Conservation (phyloP, 1,140 invertebrate species). For the Diabrotica virgifera region DNA sequence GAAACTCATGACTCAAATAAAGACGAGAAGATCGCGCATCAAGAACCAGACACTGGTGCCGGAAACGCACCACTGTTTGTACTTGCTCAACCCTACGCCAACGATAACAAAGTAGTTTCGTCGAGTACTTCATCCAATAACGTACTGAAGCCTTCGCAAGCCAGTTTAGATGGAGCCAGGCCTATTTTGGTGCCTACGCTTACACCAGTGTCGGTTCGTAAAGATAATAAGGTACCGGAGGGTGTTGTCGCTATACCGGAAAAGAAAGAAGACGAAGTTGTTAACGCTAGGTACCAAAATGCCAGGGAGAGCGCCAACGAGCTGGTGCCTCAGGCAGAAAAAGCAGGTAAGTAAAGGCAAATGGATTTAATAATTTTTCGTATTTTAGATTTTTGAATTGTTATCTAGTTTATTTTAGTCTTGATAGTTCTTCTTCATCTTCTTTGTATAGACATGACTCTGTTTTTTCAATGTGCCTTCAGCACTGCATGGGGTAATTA, state of each 20-base stretch:
- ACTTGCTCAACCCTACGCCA: slow-evolving; percentile 7
- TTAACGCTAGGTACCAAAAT: slow-evolving; percentile 25
- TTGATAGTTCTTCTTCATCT: too few species aligned
- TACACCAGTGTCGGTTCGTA: slow-evolving; percentile 34
- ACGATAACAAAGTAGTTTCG: slow-evolving; percentile 7
- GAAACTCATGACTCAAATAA: too few species aligned
- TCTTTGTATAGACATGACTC: too few species aligned
- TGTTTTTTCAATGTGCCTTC: too few species aligned
- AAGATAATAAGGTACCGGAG: slow-evolving; percentile 34
- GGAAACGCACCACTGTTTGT: slow-evolving; percentile 20
- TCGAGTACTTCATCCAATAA: slow-evolving; percentile 26
- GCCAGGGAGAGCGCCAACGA: slow-evolving; percentile 15
- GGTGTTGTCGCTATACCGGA: slow-evolving; percentile 39
- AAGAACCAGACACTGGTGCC: neutral
- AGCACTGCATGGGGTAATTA: too few species aligned
- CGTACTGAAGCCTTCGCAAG: slow-evolving; percentile 27
- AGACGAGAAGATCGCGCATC: neutral
- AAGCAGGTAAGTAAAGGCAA: slow-evolving; percentile 31
- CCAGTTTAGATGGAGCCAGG: slow-evolving; percentile 29
- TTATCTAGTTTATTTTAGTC: too few species aligned
- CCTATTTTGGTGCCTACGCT: slow-evolving; percentile 35
- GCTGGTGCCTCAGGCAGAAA: slow-evolving; percentile 17
- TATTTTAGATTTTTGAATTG: too few species aligned
- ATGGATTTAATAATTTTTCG: too few species aligned
- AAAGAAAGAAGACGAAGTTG: slow-evolving; percentile 32